Evolutionary conservation across 2,113 vertebrate species (phyloP).

Genomic region (Pterocles orientalis): DNA sequence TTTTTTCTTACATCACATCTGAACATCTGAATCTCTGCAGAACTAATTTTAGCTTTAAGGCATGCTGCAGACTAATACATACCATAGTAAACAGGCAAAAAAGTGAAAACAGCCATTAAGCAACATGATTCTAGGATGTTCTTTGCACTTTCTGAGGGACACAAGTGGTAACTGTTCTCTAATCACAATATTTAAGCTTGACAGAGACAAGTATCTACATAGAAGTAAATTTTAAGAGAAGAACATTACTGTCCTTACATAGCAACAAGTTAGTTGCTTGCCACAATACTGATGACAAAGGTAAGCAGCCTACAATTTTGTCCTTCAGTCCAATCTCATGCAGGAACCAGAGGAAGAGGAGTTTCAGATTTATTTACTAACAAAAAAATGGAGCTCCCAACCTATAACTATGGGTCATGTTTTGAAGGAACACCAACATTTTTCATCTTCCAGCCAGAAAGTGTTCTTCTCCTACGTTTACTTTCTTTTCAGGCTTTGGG

Average conservation of each 20-base stretch:
- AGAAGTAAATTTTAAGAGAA: background rate
- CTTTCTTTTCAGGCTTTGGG: background rate
- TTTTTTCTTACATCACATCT: background rate
- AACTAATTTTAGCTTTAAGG: background rate
- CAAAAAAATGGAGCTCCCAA: background rate
- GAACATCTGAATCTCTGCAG: background rate
- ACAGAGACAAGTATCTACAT: background rate
- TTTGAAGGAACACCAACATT: background rate
- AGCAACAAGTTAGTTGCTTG: background rate
- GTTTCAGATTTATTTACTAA: background rate
- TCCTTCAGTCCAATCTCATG: background rate
- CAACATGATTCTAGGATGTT: background rate
- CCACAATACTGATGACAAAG: background rate
- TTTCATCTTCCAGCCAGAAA: background rate
- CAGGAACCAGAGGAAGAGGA: background rate
- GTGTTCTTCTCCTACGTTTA: background rate
- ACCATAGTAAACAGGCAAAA: background rate
- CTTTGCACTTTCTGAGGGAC: background rate
- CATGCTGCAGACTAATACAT: background rate
- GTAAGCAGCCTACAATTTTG: background rate
- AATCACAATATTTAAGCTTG: background rate
- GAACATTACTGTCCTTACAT: background rate
- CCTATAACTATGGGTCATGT: background rate
- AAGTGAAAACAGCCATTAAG: background rate
- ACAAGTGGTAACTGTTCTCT: background rate